Percentiles rank a stretch among this genome's conserved stretches.
Evolutionary conservation across 2,888 invertebrate genomes (phyloP).

Genomic region (Diogma glabrata): DNA sequence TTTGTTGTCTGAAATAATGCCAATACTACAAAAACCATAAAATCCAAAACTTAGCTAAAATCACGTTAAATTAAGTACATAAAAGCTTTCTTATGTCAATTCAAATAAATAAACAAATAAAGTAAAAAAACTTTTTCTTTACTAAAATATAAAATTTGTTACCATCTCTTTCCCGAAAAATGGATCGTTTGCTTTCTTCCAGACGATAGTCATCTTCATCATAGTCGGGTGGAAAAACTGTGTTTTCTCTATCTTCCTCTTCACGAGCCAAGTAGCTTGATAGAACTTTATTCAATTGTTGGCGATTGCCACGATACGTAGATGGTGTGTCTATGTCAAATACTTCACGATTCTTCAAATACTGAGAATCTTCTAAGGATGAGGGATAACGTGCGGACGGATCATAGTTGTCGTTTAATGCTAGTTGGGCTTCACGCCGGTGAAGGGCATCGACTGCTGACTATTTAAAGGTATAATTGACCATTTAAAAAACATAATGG

Average conservation of each 20-base stretch:
- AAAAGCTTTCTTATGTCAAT: too few species aligned
- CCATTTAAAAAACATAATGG: too few species aligned
- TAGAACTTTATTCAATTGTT: conserved; percentile 32
- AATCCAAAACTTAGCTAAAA: not conserved
- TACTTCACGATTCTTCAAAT: conserved; percentile 5
- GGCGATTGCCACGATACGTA: conserved; percentile 23
- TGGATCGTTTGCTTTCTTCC: conserved; percentile 30
- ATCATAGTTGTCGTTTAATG: conserved; percentile 19
- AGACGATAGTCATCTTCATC: conserved; percentile 27
- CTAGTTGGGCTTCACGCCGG: conserved; percentile 28
- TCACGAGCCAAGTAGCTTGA: conserved; percentile 33
- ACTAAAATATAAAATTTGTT: conserved; percentile 17
- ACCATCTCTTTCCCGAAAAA: conserved; percentile 34
- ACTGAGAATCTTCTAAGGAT: not conserved
- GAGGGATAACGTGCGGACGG: conserved; percentile 6
- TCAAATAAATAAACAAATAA: not conserved
- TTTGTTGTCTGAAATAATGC: too few species aligned
- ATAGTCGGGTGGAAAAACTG: conserved; percentile 26
- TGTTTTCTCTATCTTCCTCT: conserved; percentile 22
- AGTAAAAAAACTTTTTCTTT: not conserved
- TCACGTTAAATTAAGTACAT: too few species aligned
- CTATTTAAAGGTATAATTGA: too few species aligned
- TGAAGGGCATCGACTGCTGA: conserved; percentile 36
- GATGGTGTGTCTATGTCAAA: conserved; percentile 11
- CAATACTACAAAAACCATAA: too few species aligned